Evolutionary conservation across 2,888 invertebrate species (phyloP), one percentile per base, ranked within the genome.

Genomic region (Neria commutata): DNA sequence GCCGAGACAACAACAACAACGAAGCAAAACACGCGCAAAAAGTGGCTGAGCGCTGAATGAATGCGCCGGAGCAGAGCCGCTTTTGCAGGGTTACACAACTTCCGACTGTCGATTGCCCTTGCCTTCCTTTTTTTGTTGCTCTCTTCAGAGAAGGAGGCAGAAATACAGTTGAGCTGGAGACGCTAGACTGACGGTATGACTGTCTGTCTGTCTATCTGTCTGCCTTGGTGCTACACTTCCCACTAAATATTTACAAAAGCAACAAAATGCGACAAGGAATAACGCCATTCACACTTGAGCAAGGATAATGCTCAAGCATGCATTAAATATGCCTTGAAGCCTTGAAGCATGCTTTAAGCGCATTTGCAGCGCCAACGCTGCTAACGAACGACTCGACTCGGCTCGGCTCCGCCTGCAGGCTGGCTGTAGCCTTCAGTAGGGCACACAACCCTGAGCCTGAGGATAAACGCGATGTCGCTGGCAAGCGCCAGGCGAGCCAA

Each of bases 401-500:
- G n/a, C n/a, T n/a, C 25, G 25, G 25, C 3, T 25, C 8, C 10
- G 25, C 16, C 16, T 6, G 40, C 40, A 17, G 16, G 19, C 16
- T 40, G 40, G 19, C 16, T 40, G 19, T 40, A 16, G 19, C 47
- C 14, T n/a, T 25, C 8, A 17, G 26, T 40, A 25, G 23, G 2
- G 5, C 33, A 25, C 33, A 21, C 45, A 47, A n/a, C 40, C 29
- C 4, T 11, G 48, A n/a, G 16, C 11, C 37, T 37, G 40, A 48
- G 54, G 45, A 42, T 54, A 46, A 54, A 29, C 19, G 45, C 48
- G 17, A 16, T 17, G 1, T 42, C 19, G 19, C 16, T 19, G n/a
- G 42, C 42, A 42, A 17, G 14, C 23, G 25, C 24, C 23, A 25
- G 37, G 33, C 21, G n/a, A 25, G 29, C 37, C 50, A 56, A 58